Conservation (phyloP, 2,113 vertebrate genomes). For the Steatornis caripensis region DNA sequence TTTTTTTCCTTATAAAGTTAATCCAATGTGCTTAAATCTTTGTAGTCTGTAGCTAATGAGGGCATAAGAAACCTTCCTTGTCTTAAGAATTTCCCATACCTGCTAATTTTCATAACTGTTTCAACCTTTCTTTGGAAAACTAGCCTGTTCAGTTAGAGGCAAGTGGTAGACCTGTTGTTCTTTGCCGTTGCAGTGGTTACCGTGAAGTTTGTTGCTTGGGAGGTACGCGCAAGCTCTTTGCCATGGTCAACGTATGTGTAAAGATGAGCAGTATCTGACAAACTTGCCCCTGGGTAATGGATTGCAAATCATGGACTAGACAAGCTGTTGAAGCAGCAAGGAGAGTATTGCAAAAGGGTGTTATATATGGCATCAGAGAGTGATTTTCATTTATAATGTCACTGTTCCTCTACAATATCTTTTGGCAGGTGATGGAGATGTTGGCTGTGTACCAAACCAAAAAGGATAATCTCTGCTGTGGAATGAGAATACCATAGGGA, state of each 20-base stretch:
- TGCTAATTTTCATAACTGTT: not conserved
- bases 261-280: not conserved
- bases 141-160: not conserved
- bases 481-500: not conserved
- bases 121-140: not conserved
- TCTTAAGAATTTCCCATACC: not conserved
- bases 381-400: not conserved
- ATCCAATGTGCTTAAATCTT: not conserved
- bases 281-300: not conserved
- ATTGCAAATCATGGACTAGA: not conserved
- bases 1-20: not conserved
- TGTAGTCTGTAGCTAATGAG: not conserved
- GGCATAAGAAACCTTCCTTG: not conserved
- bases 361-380: not conserved
- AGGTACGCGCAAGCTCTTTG: not conserved
- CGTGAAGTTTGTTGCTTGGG: not conserved
- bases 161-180: not conserved
- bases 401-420: not conserved
- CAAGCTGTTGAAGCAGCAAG: not conserved
- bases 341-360: not conserved
- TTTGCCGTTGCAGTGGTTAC: not conserved
- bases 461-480: not conserved
- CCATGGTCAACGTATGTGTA: fast-evolving
- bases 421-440: not conserved
- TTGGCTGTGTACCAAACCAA: not conserved